Percentiles rank a stretch among this genome's conserved stretches.
Evolutionary conservation across 2,797 vertebrate genomes (phyloP).

Genomic region (Xenops minutus): DNA sequence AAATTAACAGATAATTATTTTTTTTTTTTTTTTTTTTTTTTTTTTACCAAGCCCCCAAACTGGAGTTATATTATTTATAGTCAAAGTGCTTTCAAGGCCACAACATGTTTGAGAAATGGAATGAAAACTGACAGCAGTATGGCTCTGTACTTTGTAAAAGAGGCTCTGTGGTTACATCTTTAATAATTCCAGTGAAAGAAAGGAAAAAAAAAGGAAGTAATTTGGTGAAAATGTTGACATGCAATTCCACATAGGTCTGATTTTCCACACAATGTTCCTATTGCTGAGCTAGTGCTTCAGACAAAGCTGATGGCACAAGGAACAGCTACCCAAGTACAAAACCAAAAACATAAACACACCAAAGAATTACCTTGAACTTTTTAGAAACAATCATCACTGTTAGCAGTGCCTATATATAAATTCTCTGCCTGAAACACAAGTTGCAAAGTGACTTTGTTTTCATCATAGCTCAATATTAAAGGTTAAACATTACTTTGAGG

Average conservation of each 20-base stretch:
- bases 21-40: not conserved
- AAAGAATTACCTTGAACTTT: not conserved
- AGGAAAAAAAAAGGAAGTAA: not conserved
- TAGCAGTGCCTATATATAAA: not conserved
- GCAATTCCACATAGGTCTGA: not conserved
- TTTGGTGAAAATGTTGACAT: not conserved
- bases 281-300: not conserved
- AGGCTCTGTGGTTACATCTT: not conserved
- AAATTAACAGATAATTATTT: not conserved
- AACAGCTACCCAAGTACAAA: not conserved
- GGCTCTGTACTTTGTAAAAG: conserved; percentile 10
- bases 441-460: not conserved
- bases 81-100: not conserved
- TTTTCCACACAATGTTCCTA: not conserved
- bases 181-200: not conserved
- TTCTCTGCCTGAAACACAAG: not conserved
- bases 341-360: not conserved
- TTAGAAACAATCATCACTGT: not conserved
- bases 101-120: not conserved
- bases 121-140: not conserved
- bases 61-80: not conserved
- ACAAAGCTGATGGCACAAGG: not conserved
- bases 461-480: not conserved
- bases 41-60: not conserved
- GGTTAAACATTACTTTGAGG: not conserved